These are phyloP conservation scores for Trichogramma evanescens DNA, from an alignment of 2,888 invertebrate species.

Conservation along the genomic window DNA sequence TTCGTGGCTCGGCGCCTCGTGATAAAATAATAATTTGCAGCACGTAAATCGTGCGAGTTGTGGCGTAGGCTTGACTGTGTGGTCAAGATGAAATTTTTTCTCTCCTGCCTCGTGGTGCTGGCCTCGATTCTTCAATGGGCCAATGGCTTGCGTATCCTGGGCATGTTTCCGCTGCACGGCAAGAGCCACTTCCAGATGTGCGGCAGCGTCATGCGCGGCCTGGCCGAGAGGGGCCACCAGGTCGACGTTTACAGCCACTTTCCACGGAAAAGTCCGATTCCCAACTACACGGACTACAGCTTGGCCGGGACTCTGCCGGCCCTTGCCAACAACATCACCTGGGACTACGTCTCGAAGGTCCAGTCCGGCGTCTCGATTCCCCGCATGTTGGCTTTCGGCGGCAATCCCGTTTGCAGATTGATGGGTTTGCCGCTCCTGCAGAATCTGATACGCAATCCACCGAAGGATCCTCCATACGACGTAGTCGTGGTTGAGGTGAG, in stretches of 20 bases:
- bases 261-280: conserved; percentile 24
- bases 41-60: no score
- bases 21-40: no score
- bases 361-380: conserved; percentile 6
- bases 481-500: conserved; percentile 26
- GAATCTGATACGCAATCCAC: conserved; percentile 22
- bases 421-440: conserved; percentile 19
- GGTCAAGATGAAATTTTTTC: no score
- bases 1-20: no score
- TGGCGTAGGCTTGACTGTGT: no score
- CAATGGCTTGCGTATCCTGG: conserved; percentile 45
- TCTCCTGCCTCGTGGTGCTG: neutral
- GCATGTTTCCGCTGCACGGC: conserved; percentile 45
- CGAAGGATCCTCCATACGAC: conserved; percentile 25
- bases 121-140: conserved; percentile 15
- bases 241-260: conserved; percentile 39
- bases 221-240: conserved; percentile 47
- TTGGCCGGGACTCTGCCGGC: conserved; percentile 22
- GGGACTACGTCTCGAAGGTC: conserved; percentile 10
- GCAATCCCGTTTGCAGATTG: conserved; percentile 17
- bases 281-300: conserved; percentile 27
- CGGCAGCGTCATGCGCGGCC: conserved; percentile 42
- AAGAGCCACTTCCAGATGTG: conserved; percentile 48
- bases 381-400: conserved; percentile 9
- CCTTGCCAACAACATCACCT: conserved; percentile 29